Base-by-base conservation (phyloP, 1,140 invertebrate genomes). In the Theocolax elegans region DNA sequence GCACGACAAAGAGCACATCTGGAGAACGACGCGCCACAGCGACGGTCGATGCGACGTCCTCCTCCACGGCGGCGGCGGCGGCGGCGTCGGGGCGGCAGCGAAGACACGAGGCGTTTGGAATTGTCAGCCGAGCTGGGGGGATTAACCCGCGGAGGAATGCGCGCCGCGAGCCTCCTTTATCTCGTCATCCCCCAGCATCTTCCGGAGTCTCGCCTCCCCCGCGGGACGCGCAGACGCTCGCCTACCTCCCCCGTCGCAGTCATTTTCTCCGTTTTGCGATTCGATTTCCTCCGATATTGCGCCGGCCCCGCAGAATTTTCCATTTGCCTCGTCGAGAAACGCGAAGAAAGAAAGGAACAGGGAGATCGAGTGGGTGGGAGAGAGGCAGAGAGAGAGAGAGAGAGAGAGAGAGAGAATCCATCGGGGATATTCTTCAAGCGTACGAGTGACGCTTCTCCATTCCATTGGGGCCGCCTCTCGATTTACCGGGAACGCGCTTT, bases 231-330 rank as follows among this genome's bases (percentile, higher is more conserved):
- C 68, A 65, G 66, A 66, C 67, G 67, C 71, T 73, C 69, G n/a
- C n/a, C n/a, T n/a, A n/a, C n/a, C n/a, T n/a, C 49, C 21, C 19
- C 60, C 38, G 48, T n/a, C 63, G 69, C 74, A 81, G 80, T 82
- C 77, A 83, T 83, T 83, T 83, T 83, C 80, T 80, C 79, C 80
- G 79, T 80, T 84, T 83, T 81, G 78, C 80, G 74, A 82, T 84
- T 84, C 82, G 80, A 84, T 83, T 83, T 82, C 81, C 81, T 77
- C 60, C 79, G 79, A 82, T 83, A 84, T 84, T 83, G 81, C 81
- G 76, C 79, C 80, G 77, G 13, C 53, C 27, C 21, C 73, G 71
- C 77, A 78, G 79, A 81, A 82, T 83, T 80, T 82, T 83, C 81
- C 76, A 81, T 81, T 82, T 77, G 77, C 42, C 29, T 66, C 71